Conservation (phyloP, 2,113 vertebrate genomes). For the Tachysurus fulvidraco region DNA sequence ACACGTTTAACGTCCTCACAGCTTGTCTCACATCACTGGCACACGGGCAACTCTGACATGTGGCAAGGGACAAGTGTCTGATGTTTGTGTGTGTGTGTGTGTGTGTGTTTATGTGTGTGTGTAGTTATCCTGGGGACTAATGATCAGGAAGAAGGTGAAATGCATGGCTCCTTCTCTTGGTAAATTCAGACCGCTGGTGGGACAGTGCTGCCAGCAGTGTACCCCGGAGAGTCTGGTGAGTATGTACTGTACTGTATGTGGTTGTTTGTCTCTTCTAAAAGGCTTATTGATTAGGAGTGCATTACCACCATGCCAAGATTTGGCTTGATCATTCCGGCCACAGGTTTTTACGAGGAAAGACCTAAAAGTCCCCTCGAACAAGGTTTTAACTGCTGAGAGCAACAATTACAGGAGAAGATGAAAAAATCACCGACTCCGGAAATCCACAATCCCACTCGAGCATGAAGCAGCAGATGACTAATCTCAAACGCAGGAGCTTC, state of each 20-base stretch:
- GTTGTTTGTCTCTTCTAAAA: constrained; percentile 50
- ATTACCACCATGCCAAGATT: constrained; percentile 11
- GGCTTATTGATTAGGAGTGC: constrained; percentile 33
- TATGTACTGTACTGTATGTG: constrained; percentile 37
- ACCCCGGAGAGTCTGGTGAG: constrained; percentile 76
- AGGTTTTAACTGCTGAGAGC: neutral
- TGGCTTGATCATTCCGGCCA: constrained; percentile 30
- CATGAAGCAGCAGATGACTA: constrained; percentile 37
- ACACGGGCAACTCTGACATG: neutral
- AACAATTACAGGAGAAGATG: neutral
- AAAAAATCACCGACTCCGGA: constrained; percentile 31
- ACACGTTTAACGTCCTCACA: neutral
- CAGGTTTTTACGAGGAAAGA: constrained; percentile 35
- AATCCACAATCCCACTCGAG: neutral
- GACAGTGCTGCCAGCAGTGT: constrained; percentile 75
- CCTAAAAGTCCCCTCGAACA: constrained; percentile 28
- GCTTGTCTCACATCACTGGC: neutral
- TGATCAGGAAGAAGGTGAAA: constrained; percentile 68
- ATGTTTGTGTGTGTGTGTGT: no score
- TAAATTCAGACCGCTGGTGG: constrained; percentile 69
- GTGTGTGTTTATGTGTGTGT: constrained; percentile 38
- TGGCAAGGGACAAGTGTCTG: neutral
- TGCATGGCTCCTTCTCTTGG: constrained; percentile 60
- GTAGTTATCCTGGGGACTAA: constrained; percentile 67
- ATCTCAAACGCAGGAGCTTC: constrained; percentile 18